A percentile compares a stretch with the other conserved stretches of the same genome.
These are phyloP conservation scores for Toxotes lorentzi DNA, from an alignment of 2,797 vertebrate genomes.

Conservation along the genomic window DNA sequence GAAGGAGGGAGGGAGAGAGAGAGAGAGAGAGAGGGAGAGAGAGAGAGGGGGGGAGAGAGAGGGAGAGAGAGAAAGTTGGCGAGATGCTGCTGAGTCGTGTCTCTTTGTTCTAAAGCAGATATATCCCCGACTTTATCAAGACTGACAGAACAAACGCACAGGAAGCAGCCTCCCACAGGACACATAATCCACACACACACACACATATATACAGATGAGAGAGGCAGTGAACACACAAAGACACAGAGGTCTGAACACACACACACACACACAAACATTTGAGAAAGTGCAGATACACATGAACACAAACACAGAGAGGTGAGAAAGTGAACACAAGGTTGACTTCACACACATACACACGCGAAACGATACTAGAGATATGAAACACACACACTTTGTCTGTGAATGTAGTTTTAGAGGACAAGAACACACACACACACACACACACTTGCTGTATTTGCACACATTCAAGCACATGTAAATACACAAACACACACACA, in stretches of 20 bases:
- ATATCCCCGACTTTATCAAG: conserved; percentile 81
- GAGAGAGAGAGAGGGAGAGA: not conserved
- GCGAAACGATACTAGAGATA: too few species aligned
- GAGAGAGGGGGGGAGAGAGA: not conserved
- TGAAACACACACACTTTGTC: conserved; percentile 17
- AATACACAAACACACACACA: not conserved
- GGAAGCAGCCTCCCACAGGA: conserved; percentile 79
- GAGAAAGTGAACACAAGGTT: conserved; percentile 23
- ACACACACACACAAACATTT: conserved; percentile 26
- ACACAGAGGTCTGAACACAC: conserved; percentile 14
- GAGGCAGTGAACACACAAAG: conserved; percentile 28
- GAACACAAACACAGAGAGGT: conserved; percentile 14
- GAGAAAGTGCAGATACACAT: conserved; percentile 17
- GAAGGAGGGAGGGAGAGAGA: not conserved
- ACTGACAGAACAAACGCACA: conserved; percentile 81
- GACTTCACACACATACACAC: not conserved
- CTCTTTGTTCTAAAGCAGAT: conserved; percentile 82
- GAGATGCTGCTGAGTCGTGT: conserved; percentile 78
- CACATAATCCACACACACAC: conserved; percentile 70
- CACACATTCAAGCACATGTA: not conserved
- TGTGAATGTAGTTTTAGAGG: conserved; percentile 27
- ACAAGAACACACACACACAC: conserved; percentile 2
- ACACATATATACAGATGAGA: conserved; percentile 41
- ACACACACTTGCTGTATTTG: not conserved
- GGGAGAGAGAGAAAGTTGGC: conserved; percentile 41